phyloP scores from a whole-genome alignment of 2,888 invertebrate genomes.

The Eupithecia abbreviata region DNA sequence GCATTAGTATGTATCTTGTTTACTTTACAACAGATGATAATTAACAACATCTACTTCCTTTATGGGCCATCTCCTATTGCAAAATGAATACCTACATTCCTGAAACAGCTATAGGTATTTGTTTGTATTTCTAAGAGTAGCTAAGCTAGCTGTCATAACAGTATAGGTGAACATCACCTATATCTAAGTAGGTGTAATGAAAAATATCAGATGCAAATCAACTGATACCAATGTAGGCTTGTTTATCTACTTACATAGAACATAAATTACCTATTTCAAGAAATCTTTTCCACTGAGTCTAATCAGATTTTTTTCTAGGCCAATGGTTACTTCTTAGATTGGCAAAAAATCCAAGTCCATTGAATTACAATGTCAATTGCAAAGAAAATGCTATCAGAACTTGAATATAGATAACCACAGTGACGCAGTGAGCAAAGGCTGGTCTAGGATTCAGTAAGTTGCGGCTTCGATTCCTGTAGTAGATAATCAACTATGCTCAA shows the following conservation, averaged over 20 bases:
- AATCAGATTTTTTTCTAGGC: background rate
- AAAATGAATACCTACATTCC: background rate
- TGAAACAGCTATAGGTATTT: background rate
- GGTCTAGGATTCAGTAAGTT: background rate
- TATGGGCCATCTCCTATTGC: background rate
- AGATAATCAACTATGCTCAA: background rate
- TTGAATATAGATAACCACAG: too few species aligned
- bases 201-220: background rate
- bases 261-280: background rate
- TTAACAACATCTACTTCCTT: constrained; percentile 6
- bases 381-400: too few species aligned
- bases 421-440: background rate
- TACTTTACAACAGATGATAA: constrained; percentile 2
- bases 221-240: background rate
- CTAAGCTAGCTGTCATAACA: background rate
- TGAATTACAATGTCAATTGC: too few species aligned
- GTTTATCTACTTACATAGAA: background rate
- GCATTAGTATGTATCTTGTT: background rate
- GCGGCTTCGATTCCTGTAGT: background rate
- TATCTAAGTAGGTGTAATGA: background rate
- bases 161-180: too few species aligned
- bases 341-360: background rate
- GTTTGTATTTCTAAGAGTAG: background rate
- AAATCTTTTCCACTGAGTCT: background rate
- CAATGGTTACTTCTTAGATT: too few species aligned